Evolutionary conservation across 1,140 invertebrate genomes (phyloP).

Genomic region (Stegodyphus mimosarum): DNA sequence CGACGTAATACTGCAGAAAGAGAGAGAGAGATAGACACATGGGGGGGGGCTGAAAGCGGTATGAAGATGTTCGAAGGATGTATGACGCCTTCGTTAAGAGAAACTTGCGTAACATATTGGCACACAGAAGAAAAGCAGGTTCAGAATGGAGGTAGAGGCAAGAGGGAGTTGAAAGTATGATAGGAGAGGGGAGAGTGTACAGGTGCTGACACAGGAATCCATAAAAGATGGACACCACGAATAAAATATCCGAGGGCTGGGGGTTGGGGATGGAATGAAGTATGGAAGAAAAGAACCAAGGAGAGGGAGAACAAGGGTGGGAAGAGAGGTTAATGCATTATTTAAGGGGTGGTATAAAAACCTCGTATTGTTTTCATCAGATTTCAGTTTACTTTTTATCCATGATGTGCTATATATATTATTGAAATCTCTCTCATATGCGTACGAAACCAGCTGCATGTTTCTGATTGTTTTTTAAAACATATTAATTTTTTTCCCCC

Average conservation of each 20-base stretch:
- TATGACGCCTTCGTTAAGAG: constrained; percentile 6
- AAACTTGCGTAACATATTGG: not conserved
- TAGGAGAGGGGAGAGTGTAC: not conserved
- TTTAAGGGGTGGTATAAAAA: not conserved
- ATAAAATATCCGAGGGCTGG: constrained; percentile 1
- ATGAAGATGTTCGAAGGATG: not conserved
- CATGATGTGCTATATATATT: too few species aligned
- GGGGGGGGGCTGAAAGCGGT: not conserved
- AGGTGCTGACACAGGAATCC: constrained; percentile 33
- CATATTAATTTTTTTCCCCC: too few species aligned
- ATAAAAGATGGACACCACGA: constrained; percentile 33
- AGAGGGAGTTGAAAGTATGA: not conserved
- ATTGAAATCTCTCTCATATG: too few species aligned
- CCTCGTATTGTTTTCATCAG: too few species aligned
- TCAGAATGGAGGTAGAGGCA: not conserved
- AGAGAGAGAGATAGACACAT: too few species aligned
- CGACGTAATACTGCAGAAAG: not conserved
- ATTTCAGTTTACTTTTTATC: too few species aligned
- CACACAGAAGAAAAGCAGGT: not conserved
- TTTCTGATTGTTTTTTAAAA: too few species aligned
- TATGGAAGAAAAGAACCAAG: not conserved
- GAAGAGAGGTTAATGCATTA: constrained; percentile 1
- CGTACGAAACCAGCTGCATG: too few species aligned
- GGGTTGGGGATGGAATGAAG: not conserved
- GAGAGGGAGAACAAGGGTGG: not conserved